Evolutionary conservation across 2,888 invertebrate species (phyloP).

Genomic region (Sepioteuthis lessoniana): DNA sequence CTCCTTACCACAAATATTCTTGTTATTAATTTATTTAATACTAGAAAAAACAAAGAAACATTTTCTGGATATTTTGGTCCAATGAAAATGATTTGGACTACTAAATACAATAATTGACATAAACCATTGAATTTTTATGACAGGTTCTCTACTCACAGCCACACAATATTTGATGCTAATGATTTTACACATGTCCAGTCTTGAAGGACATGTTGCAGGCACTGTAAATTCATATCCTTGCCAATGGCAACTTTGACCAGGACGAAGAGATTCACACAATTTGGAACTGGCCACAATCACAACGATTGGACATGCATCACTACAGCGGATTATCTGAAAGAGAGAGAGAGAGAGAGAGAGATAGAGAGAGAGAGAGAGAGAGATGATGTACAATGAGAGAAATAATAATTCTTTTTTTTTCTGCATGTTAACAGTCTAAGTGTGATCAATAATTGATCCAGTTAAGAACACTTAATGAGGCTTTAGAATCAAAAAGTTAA

Average conservation of each 20-base stretch:
- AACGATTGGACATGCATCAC: slow-evolving; percentile 66
- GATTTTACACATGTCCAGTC: slow-evolving; percentile 68
- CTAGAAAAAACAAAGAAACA: no score
- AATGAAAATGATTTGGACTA: no score
- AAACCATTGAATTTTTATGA: no score
- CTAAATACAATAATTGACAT: no score
- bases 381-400: background rate
- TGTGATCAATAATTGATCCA: background rate
- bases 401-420: background rate
- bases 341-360: background rate
- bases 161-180: slow-evolving; percentile 71
- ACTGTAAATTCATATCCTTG: slow-evolving; percentile 65
- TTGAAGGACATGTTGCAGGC: slow-evolving; percentile 69
- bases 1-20: no score
- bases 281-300: slow-evolving; percentile 63
- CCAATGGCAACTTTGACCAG: slow-evolving; percentile 68
- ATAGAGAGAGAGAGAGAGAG: background rate
- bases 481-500: background rate
- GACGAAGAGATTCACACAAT: slow-evolving; percentile 65
- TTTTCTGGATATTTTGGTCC: no score
- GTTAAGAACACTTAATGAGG: background rate
- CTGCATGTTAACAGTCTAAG: background rate
- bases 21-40: no score
- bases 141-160: slow-evolving; percentile 61
- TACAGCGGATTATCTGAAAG: slow-evolving; percentile 66